A percentile compares a stretch with the other conserved stretches of the same genome.
Evolutionary conservation across 2,888 invertebrate genomes (phyloP).

Genomic region (Dryocosmus kuriphilus): DNA sequence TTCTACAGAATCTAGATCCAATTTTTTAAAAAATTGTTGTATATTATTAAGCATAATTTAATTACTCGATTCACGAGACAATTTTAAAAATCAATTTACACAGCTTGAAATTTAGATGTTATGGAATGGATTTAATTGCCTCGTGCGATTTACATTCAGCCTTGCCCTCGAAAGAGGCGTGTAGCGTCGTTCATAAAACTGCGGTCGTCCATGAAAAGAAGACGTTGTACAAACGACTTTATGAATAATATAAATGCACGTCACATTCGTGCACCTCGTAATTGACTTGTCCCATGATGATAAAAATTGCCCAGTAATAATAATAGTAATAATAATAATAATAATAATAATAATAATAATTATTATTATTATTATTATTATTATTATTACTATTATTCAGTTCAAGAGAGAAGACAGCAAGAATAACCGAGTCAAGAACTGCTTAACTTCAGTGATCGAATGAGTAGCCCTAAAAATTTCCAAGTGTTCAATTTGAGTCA

Average conservation of each 20-base stretch:
- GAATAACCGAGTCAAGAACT: too few species aligned
- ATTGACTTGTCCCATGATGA: constrained; percentile 14
- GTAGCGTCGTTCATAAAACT: constrained; percentile 49
- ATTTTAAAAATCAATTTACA: constrained; percentile 2
- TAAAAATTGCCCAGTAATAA: neutral
- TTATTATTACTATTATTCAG: too few species aligned
- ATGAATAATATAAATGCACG: constrained; percentile 2
- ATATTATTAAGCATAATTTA: neutral
- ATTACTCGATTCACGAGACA: neutral
- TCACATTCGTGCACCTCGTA: neutral
- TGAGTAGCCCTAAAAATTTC: neutral
- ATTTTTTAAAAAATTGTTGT: neutral
- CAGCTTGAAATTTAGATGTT: neutral
- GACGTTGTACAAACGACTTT: constrained; percentile 8
- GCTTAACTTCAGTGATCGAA: too few species aligned
- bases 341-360: too few species aligned
- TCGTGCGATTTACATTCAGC: constrained; percentile 40
- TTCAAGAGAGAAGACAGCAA: too few species aligned
- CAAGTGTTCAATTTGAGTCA: neutral
- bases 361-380: too few species aligned
- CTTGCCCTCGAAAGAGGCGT: constrained; percentile 49
- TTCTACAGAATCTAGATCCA: neutral
- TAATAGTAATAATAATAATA: too few species aligned
- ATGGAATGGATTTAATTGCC: constrained; percentile 1
- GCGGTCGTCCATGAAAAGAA: constrained; percentile 52